Percentiles rank a stretch among this genome's conserved stretches.
phyloP scores from a whole-genome alignment of 2,113 vertebrate genomes.

The cattle (Bos taurus) region DNA sequence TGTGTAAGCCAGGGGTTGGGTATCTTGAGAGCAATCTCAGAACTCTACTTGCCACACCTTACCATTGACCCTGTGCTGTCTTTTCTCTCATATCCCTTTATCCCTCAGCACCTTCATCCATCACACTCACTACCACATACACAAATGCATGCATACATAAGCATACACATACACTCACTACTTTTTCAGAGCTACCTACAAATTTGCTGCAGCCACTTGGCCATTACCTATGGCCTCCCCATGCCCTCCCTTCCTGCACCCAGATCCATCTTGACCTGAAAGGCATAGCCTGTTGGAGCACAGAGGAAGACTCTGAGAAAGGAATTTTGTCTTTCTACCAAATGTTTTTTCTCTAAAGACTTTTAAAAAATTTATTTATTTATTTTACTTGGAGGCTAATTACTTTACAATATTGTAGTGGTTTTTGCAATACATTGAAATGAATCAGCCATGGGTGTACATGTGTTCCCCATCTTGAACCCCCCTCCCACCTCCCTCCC shows the following conservation, averaged over 20 bases:
- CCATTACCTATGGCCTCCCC: background rate
- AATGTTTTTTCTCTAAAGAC: background rate
- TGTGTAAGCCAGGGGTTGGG: background rate
- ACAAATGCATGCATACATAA: background rate
- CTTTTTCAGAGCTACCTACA: background rate
- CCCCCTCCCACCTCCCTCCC: background rate
- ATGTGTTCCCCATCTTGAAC: background rate
- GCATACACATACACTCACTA: background rate
- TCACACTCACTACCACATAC: background rate
- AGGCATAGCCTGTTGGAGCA: background rate
- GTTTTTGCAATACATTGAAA: background rate
- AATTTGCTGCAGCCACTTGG: background rate
- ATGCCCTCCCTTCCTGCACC: background rate
- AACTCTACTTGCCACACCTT: background rate
- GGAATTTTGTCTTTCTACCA: background rate
- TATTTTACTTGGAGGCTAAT: background rate
- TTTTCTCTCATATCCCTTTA: background rate
- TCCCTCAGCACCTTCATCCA: background rate
- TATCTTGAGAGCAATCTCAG: background rate
- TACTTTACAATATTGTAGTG: background rate
- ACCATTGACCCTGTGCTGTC: background rate
- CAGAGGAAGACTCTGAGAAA: background rate
- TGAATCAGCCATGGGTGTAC: background rate
- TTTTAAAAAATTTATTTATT: fast-evolving
- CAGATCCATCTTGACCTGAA: background rate